phyloP scores from a whole-genome alignment of 2,888 invertebrate genomes.

The Anticlea derivata region DNA sequence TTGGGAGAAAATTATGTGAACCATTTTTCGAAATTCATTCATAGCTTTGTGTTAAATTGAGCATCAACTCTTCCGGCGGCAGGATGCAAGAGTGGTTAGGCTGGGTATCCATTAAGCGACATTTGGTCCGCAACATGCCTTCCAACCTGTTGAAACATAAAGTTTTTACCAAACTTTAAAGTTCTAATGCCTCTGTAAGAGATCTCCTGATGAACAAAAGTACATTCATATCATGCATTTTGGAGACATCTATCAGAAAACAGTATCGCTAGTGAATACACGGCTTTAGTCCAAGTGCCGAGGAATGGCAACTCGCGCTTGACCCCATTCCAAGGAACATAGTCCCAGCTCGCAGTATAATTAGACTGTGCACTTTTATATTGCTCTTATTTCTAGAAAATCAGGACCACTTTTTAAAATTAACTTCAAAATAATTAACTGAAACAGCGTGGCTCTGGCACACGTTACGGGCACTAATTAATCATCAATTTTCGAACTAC shows the following conservation, averaged over 20 bases:
- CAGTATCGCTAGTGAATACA: background rate
- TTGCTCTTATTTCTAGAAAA: conserved; percentile 22
- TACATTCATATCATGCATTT: too few relatives aligned
- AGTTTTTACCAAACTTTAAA: too few relatives aligned
- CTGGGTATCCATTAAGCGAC: background rate
- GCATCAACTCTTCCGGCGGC: conserved; percentile 4
- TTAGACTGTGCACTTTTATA: conserved; percentile 20
- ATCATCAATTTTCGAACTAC: too few relatives aligned
- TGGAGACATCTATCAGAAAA: too few relatives aligned
- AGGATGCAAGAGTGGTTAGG: background rate
- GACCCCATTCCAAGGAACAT: conserved; percentile 23
- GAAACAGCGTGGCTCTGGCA: background rate
- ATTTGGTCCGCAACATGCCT: background rate
- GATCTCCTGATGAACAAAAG: too few relatives aligned
- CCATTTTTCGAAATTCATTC: conserved; percentile 12
- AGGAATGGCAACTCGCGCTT: conserved; percentile 19
- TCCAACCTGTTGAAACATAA: background rate
- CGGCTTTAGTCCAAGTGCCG: background rate
- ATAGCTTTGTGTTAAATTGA: conserved; percentile 6
- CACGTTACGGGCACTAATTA: too few relatives aligned
- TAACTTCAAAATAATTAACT: background rate
- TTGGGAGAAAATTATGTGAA: conserved; percentile 3
- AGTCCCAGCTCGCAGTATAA: conserved; percentile 18
- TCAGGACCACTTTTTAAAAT: conserved; percentile 6
- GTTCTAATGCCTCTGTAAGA: too few relatives aligned